Percentiles rank a stretch among this genome's conserved stretches.
phyloP scores from a whole-genome alignment of 1,140 invertebrate species.

The Acyrthosiphon pisum region DNA sequence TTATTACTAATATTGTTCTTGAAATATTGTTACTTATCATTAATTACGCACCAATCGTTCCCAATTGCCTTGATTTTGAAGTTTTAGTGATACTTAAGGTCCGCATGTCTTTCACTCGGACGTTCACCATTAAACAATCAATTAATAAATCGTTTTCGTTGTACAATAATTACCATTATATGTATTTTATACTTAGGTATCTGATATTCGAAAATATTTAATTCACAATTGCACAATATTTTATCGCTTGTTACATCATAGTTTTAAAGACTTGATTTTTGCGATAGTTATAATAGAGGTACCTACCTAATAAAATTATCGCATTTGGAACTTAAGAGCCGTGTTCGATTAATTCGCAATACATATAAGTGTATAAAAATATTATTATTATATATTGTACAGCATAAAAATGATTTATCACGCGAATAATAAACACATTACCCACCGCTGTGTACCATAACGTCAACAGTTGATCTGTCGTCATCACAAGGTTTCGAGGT shows the following conservation, averaged over 20 bases:
- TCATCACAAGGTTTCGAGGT: neutral
- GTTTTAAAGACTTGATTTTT: neutral
- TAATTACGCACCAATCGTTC: neutral
- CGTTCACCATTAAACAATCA: slow-evolving; percentile 14
- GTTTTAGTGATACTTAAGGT: neutral
- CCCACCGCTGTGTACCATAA: neutral
- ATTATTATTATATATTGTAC: neutral
- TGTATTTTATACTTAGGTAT: neutral
- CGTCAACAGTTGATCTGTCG: neutral
- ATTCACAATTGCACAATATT: neutral
- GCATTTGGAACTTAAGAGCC: neutral
- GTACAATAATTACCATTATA: slow-evolving; percentile 6
- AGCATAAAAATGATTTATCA: neutral
- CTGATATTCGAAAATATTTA: neutral
- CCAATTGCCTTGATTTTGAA: neutral
- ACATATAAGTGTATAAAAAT: neutral
- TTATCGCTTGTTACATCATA: neutral
- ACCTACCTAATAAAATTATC: neutral
- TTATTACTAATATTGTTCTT: slow-evolving; percentile 34
- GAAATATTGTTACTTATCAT: neutral
- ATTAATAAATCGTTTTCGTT: slow-evolving; percentile 8
- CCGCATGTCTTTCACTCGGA: slow-evolving; percentile 29
- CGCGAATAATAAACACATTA: neutral
- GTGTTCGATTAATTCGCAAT: neutral
- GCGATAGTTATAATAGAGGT: neutral